Evolutionary conservation across 2,888 invertebrate species (phyloP), one percentile per base, ranked within the genome.

Genomic region (Hypomecis punctinalis): DNA sequence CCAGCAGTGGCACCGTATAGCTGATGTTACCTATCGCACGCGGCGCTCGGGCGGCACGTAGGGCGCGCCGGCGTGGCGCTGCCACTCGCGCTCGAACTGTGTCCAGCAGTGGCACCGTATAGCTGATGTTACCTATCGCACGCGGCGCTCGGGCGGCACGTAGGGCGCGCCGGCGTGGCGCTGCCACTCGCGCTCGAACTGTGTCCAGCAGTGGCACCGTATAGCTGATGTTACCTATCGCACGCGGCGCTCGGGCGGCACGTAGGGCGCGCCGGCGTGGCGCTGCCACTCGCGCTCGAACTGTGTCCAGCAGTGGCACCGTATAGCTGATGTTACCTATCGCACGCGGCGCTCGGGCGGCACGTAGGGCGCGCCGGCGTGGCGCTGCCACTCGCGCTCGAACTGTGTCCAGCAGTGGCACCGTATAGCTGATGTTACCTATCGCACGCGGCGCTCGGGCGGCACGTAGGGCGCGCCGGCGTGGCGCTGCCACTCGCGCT

Each of bases 61-160:
- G 10, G 94, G 86, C 71, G 94, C 93, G 7, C 98, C 98, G 64
- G 96, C 97, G 86, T 97, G 95, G 54, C 95, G 95, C 74, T 95
- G 94, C 99, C 99, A 99, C 90, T 98, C 98, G 71, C 96, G 95
- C 86, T 98, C 97, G 89, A 99, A 99, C 90, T 99, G 81, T 96
- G 96, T 98, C 98, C 54, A 98, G 94, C n/a, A n/a, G n/a, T n/a
- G n/a, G n/a, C n/a, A n/a, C n/a, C 9, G 9, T n/a, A n/a, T 43
- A 43, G 9, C 9, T 43, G 10, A 5, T 43, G n/a, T 51, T 69
- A 73, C 71, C 79, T 84, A 89, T 65, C 82, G 87, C 58, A 89
- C 88, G 71, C 94, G 90, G 72, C 91, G 92, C 47, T 94, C 93
- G 8, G 94, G 93, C 68, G 94, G 92, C 72, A 93, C 86, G 82